Evolutionary conservation across 2,888 invertebrate genomes (phyloP), one percentile per base, ranked within the genome.

Genomic region (Pristionchus exspectatus): DNA sequence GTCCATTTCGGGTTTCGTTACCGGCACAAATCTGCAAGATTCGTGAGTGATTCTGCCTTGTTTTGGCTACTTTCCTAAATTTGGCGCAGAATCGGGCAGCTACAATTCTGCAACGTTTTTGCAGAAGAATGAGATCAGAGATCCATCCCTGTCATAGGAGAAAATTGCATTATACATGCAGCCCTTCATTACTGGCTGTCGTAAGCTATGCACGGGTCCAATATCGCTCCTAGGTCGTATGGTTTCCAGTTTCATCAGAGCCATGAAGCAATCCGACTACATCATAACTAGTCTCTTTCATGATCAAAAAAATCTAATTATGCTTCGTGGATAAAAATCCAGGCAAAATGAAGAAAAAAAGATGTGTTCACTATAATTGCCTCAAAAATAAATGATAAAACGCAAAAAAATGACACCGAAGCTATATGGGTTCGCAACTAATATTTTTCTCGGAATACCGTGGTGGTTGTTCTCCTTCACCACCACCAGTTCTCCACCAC

Each of bases 1-100:
- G 33, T 72, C 30, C 30, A 74, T 74, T 74, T 74, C 74, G 33
- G 72, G 72, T n/a, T 27, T 74, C 74, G 30, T 38, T 63, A 63
- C n/a, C n/a, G 4, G 63, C 63, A n/a, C 5, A 5, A 63, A 21
- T 1, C 24, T 72, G 12, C 24, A 21, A 30, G 30, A 69, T 2
- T 30, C 33, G 69, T 72, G 30, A 72, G 69, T 30, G n/a, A 7
- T n/a, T n/a, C n/a, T 3, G 63, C 63, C n/a, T 63, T 63, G 63
- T 63, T 63, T 63, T 63, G 10, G 24, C 63, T 24, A 63, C n/a
- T 63, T 63, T 63, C n/a, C 63, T 1, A 24, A 5, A 7, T 63
- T 63, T n/a, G 2, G 0, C 5, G 0, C 59, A 2, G 21, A 59
- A 21, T 18, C 3, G 59, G 18, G 21, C 59, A 10, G 63, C 7